phyloP scores from a whole-genome alignment of 2,888 invertebrate genomes.

The Lochmaea capreae region DNA sequence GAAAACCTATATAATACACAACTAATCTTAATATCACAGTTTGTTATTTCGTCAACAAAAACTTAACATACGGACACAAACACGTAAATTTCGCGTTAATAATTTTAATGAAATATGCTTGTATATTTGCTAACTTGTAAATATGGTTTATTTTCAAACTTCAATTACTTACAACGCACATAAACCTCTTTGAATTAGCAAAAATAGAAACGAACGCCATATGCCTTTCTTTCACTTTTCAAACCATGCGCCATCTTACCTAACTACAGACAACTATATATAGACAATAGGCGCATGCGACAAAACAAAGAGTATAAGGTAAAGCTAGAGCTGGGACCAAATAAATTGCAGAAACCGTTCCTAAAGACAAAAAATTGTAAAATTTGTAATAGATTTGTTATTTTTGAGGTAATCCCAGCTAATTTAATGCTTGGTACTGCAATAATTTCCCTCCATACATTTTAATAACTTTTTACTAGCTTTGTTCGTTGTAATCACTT shows the following conservation, averaged over 20 bases:
- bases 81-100: slow-evolving; percentile 52
- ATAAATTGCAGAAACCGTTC: background rate
- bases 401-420: no score
- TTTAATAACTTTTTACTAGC: no score
- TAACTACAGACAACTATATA: slow-evolving; percentile 45
- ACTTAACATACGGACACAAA: slow-evolving; percentile 59
- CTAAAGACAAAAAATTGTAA: background rate
- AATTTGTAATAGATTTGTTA: background rate
- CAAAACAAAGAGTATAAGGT: background rate
- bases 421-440: no score
- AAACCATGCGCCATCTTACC: slow-evolving; percentile 53
- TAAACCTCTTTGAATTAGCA: slow-evolving; percentile 56
- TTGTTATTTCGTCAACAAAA: slow-evolving; percentile 60
- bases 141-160: slow-evolving; percentile 50
- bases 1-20: slow-evolving; percentile 58
- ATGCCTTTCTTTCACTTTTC: slow-evolving; percentile 57
- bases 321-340: slow-evolving; percentile 5
- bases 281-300: slow-evolving; percentile 31
- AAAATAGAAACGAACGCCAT: slow-evolving; percentile 62
- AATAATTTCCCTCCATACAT: no score
- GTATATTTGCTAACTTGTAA: slow-evolving; percentile 51
- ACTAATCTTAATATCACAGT: slow-evolving; percentile 63
- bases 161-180: slow-evolving; percentile 52
- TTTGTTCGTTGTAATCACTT: no score
- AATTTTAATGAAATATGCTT: slow-evolving; percentile 50